Percentiles rank a stretch among this genome's conserved stretches.
phyloP scores from a whole-genome alignment of 2,113 vertebrate genomes.

The Bucco capensis region DNA sequence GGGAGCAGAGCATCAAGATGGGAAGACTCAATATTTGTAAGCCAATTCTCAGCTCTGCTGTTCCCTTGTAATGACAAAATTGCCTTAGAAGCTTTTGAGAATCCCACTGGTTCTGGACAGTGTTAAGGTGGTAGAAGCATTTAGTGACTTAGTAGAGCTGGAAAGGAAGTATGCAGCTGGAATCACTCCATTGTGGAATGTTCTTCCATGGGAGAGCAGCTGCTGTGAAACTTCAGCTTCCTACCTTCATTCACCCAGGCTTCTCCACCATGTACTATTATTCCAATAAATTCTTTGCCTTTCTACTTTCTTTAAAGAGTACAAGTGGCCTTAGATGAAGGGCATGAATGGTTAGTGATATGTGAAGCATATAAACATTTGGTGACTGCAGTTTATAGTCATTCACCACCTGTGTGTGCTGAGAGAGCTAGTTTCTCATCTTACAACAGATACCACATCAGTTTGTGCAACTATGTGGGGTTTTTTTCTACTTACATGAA shows the following conservation, averaged over 20 bases:
- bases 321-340: background rate
- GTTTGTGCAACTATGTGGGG: background rate
- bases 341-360: background rate
- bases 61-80: background rate
- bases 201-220: background rate
- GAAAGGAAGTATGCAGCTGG: background rate
- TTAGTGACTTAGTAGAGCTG: background rate
- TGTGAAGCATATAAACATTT: background rate
- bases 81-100: background rate
- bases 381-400: background rate
- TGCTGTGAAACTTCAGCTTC: background rate
- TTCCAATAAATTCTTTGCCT: background rate
- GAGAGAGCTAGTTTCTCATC: background rate
- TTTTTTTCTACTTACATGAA: background rate
- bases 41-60: background rate
- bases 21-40: background rate
- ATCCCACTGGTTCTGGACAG: background rate
- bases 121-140: background rate
- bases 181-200: rapidly evolving
- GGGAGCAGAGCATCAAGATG: background rate
- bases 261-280: background rate
- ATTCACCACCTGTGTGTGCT: background rate
- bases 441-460: background rate
- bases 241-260: background rate
- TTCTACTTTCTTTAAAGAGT: background rate